Conservation (phyloP, 2,113 vertebrate genomes). For the Mungos mungo region DNA sequence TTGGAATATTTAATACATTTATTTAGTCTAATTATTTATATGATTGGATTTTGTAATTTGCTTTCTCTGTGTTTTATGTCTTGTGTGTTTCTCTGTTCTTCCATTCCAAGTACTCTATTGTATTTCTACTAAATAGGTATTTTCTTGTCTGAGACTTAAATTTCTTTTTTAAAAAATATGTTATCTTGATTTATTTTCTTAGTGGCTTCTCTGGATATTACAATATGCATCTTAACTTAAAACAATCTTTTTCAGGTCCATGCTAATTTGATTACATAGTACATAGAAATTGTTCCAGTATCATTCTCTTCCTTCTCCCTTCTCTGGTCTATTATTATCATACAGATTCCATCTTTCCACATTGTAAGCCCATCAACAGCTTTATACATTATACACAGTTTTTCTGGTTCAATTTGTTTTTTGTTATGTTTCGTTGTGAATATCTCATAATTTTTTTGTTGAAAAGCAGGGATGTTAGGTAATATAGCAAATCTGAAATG, state of each 20-base stretch:
- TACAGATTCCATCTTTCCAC: neutral
- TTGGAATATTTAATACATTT: neutral
- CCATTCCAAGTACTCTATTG: neutral
- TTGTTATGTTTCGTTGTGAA: neutral
- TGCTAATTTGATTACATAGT: neutral
- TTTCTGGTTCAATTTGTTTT: neutral
- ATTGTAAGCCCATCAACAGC: neutral
- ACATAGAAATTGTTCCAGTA: neutral
- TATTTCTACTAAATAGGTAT: neutral
- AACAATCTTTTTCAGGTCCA: neutral
- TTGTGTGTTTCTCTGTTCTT: neutral
- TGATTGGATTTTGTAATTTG: neutral
- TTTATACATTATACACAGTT: neutral
- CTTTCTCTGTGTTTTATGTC: neutral
- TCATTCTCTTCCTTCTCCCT: neutral
- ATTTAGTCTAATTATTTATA: neutral
- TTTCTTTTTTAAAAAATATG: neutral
- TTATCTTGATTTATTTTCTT: neutral
- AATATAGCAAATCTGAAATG: neutral
- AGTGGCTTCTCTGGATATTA: neutral
- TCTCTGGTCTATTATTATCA: neutral
- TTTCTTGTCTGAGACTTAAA: neutral
- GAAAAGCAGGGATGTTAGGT: neutral
- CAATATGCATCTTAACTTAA: neutral
- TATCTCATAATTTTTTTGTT: too few relatives aligned